A percentile compares a stretch with the other conserved stretches of the same genome.
phyloP scores from a whole-genome alignment of 2,797 vertebrate genomes.

The Eulemur albifrons region DNA sequence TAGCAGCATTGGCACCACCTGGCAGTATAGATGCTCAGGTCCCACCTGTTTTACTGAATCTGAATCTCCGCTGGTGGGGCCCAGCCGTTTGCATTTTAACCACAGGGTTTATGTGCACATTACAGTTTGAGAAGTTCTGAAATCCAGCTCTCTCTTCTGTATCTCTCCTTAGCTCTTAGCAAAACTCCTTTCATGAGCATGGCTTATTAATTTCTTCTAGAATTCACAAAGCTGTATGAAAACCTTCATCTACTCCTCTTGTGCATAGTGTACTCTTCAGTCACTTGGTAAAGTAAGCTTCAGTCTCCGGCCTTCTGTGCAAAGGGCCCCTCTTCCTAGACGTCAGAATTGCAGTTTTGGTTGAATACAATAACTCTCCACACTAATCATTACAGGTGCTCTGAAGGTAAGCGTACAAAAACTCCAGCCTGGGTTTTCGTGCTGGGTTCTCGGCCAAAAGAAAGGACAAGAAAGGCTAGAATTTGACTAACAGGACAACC shows the following conservation, averaged over 20 bases:
- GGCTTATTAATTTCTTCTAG: neutral
- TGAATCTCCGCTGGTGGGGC: neutral
- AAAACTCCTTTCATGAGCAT: neutral
- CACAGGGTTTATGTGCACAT: neutral
- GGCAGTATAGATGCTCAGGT: neutral
- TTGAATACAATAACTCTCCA: fast-evolving
- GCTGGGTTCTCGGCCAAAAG: neutral
- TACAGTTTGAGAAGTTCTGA: neutral
- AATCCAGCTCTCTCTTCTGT: neutral
- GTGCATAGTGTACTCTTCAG: fast-evolving
- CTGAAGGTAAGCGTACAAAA: neutral
- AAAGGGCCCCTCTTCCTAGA: neutral
- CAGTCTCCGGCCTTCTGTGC: neutral
- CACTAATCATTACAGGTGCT: neutral
- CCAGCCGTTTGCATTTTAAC: neutral
- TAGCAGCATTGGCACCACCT: neutral
- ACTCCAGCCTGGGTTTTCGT: neutral
- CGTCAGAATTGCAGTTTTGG: neutral
- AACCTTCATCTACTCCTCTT: neutral
- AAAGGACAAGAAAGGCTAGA: neutral
- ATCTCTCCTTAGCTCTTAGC: neutral
- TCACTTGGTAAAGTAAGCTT: neutral
- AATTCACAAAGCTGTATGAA: neutral
- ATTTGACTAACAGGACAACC: neutral
- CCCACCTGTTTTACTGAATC: neutral